A percentile compares a stretch with the other conserved stretches of the same genome.
Evolutionary conservation across 1,140 invertebrate genomes (phyloP).

Genomic region (Cherax destructor): DNA sequence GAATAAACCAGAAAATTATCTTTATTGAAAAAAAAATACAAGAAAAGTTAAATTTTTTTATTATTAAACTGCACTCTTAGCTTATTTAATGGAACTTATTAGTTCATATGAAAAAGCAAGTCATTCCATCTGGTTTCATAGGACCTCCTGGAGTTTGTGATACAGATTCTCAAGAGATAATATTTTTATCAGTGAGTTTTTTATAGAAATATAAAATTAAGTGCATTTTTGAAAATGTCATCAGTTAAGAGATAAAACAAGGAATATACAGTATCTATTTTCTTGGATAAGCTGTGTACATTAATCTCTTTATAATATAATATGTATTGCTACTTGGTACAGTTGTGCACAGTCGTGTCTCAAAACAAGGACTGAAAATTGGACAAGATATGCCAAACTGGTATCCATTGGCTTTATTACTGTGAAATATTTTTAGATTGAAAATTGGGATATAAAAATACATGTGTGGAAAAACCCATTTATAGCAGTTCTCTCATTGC

Average conservation of each 20-base stretch:
- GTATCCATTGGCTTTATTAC: conserved; percentile 16
- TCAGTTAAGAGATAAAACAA: conserved; percentile 11
- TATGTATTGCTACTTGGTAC: conserved; percentile 19
- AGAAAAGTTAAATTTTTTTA: background rate
- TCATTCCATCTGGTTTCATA: conserved; percentile 53
- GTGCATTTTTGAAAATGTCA: conserved; percentile 32
- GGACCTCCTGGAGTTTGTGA: conserved; percentile 31
- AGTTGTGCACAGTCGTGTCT: conserved; percentile 30
- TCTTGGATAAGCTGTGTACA: conserved; percentile 39
- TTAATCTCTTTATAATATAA: conserved; percentile 18
- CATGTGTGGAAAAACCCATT: background rate
- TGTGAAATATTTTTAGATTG: background rate
- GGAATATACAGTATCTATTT: conserved; percentile 16
- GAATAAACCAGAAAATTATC: background rate
- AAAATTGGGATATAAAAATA: background rate
- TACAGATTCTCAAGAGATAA: conserved; percentile 33
- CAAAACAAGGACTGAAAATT: conserved; percentile 2
- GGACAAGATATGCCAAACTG: conserved; percentile 18
- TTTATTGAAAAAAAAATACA: background rate
- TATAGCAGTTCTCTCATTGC: conserved; percentile 43
- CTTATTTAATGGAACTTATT: background rate
- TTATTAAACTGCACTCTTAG: conserved; percentile 1
- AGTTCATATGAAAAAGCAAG: conserved; percentile 11
- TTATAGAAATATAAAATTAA: background rate
- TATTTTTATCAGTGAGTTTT: conserved; percentile 41